Conservation (phyloP, 2,797 vertebrate genomes). For the Setipinna tenuifilis region DNA sequence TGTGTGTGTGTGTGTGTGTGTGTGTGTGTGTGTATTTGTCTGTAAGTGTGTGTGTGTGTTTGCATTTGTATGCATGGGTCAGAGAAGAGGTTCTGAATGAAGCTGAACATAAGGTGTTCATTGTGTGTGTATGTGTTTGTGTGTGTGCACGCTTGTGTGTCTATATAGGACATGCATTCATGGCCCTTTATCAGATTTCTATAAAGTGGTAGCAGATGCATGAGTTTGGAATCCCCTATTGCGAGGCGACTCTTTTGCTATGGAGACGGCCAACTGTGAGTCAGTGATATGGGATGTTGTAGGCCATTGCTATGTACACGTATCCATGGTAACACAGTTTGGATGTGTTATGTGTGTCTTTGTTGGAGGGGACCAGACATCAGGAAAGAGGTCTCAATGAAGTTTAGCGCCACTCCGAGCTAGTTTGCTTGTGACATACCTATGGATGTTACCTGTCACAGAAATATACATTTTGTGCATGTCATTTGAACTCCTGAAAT, state of each 20-base stretch:
- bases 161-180: slow-evolving; percentile 13
- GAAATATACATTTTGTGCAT: not conserved
- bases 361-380: not conserved
- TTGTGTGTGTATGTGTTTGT: not conserved
- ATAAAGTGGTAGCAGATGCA: slow-evolving; percentile 25
- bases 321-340: not conserved
- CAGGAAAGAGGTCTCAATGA: not conserved
- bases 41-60: not conserved
- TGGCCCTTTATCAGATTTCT: slow-evolving; percentile 12
- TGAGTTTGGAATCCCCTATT: slow-evolving; percentile 15
- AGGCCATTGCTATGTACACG: slow-evolving; percentile 5
- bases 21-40: not conserved
- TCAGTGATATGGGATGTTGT: slow-evolving; percentile 11
- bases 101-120: not conserved
- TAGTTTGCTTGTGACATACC: not conserved
- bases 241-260: slow-evolving; percentile 13
- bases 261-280: slow-evolving; percentile 12
- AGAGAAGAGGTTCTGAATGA: not conserved
- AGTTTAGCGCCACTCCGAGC: not conserved
- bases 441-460: not conserved
- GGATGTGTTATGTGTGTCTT: not conserved
- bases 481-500: not conserved
- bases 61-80: not conserved
- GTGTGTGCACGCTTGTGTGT: not conserved
- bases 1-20: not conserved